Evolutionary conservation across 2,113 vertebrate species (phyloP).

Genomic region (Anarhynchus alexandrinus): DNA sequence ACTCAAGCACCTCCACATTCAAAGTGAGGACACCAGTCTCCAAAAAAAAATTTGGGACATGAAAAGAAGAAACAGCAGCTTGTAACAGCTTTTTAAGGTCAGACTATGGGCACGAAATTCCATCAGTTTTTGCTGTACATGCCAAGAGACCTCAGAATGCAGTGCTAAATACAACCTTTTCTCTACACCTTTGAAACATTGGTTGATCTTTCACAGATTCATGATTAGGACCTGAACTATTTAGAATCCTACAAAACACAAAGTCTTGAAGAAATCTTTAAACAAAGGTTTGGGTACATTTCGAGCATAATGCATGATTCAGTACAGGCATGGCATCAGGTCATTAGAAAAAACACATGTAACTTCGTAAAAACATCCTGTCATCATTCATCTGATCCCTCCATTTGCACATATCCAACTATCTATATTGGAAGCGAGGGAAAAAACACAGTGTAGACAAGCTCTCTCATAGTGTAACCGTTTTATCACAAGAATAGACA

Average conservation of each 20-base stretch:
- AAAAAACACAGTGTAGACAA: neutral
- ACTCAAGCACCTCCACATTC: neutral
- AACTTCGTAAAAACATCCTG: neutral
- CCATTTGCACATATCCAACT: neutral
- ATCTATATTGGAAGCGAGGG: neutral
- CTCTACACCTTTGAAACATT: neutral
- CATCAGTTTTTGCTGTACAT: neutral
- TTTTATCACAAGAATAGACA: neutral
- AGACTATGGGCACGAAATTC: neutral
- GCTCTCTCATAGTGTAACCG: neutral
- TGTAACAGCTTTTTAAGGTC: neutral
- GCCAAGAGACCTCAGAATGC: neutral
- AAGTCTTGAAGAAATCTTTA: neutral
- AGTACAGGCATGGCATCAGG: neutral
- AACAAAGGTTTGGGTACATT: neutral
- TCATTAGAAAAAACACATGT: neutral
- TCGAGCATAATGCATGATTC: neutral
- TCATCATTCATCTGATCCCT: neutral
- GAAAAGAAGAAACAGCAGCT: neutral
- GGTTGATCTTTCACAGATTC: neutral
- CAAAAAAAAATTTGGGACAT: neutral
- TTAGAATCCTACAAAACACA: neutral
- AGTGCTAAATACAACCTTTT: neutral
- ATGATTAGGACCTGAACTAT: neutral
- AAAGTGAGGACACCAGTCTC: neutral